These are phyloP conservation scores for Zosterops lateralis DNA, from an alignment of 2,113 vertebrate genomes.

Conservation along the genomic window DNA sequence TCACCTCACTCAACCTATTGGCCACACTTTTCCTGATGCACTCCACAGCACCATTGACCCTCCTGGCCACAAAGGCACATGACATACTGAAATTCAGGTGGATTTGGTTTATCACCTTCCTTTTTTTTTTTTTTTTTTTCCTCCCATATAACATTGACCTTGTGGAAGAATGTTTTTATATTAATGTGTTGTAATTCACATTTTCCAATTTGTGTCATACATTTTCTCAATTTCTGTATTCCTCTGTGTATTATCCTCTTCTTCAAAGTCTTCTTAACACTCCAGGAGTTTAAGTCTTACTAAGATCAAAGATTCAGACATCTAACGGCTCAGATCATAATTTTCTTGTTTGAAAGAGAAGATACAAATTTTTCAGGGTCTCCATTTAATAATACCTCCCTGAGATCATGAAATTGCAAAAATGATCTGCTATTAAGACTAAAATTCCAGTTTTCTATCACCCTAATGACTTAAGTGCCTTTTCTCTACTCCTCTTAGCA, in stretches of 20 bases:
- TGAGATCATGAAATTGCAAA: background rate
- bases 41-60: background rate
- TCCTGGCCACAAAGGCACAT: no score
- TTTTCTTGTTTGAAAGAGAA: background rate
- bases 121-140: no score
- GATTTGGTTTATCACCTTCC: background rate
- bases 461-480: background rate
- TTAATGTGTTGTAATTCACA: background rate
- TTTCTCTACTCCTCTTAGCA: background rate
- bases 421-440: background rate
- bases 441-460: background rate
- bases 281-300: background rate
- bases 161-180: background rate
- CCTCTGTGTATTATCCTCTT: background rate
- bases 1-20: rapidly evolving
- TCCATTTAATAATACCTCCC: background rate
- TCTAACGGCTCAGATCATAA: background rate
- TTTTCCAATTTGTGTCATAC: background rate
- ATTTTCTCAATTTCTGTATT: background rate
- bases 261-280: background rate
- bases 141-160: rapidly evolving
- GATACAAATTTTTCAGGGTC: background rate
- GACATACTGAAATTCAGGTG: background rate
- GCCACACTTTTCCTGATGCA: background rate
- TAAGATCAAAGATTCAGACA: background rate